Evolutionary conservation across 1,140 invertebrate species (phyloP), one percentile per base, ranked within the genome.

Genomic region (Drosophila lacertosa): DNA sequence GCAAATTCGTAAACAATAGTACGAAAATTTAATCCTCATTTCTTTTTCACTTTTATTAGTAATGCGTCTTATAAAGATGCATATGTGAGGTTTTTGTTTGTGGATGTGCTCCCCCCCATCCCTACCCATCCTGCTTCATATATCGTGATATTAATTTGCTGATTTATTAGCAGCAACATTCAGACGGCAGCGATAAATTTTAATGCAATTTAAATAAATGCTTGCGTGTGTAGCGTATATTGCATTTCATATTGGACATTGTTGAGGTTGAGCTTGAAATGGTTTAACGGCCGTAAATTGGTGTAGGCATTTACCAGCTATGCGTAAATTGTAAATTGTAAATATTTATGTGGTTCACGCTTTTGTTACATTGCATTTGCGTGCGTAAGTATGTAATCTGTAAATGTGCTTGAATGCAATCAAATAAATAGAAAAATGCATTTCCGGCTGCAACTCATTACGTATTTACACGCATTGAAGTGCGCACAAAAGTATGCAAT

Each of bases 141-240:
- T 20, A 32, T 16, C 10, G 40, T 71, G 71, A 82, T 83, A 84
- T 84, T 86, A 86, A 84, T 84, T 86, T 84, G 73, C 64, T 86
- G 80, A 84, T 84, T 86, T 84, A 86, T 86, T 77, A 47, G 42
- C 70, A 62, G 69, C 66, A 67, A 57, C 62, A 53, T 74, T 47
- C 64, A 83, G 58, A 9, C 45, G 60, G 59, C 60, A 57, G 63
- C 81, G 66, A 84, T 84, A 84, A 80, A 84, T 84, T 86, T 76
- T 66, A 84, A 80, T 80, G 81, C 75, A 84, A 86, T 76, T 84
- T 86, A 75, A 84, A 86, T 86, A 79, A 86, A 86, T 86, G 73
- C 64, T 45, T 48, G 22, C 29, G 64, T 37, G n/a, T n/a, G n/a
- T n/a, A n/a, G n/a, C n/a, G n/a, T n/a, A 51, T 42, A 40, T 63